Evolutionary conservation across 1,140 invertebrate genomes (phyloP).

Genomic region (Delia radicum): DNA sequence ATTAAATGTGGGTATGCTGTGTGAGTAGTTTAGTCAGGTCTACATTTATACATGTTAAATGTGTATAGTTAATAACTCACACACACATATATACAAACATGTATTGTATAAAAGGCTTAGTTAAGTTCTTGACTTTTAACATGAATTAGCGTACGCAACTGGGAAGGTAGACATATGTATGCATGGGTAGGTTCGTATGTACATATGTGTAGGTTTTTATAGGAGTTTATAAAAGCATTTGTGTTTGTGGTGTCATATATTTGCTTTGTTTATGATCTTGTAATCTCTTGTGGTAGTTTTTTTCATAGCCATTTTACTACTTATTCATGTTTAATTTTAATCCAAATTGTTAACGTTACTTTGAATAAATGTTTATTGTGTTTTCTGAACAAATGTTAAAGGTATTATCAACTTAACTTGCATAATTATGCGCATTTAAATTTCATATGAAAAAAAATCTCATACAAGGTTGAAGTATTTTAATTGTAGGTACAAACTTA

Average conservation of each 20-base stretch:
- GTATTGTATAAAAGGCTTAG: background rate
- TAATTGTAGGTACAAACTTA: no score
- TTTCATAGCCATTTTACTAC: background rate
- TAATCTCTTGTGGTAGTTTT: background rate
- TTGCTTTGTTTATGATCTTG: background rate
- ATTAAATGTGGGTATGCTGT: no score
- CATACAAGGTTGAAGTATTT: no score
- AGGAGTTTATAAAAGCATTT: no score
- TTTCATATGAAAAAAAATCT: background rate
- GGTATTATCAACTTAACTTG: background rate
- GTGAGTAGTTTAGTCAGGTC: no score
- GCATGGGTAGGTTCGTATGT: background rate
- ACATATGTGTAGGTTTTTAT: background rate
- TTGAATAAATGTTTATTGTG: background rate
- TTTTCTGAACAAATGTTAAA: background rate
- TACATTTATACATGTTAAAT: no score
- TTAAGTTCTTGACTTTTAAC: background rate
- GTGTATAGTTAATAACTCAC: no score
- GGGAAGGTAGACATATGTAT: no score
- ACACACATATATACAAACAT: no score
- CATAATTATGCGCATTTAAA: constrained; percentile 2
- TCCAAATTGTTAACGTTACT: background rate
- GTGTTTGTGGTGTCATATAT: background rate
- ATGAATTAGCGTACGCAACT: no score
- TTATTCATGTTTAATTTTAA: background rate